Evolutionary conservation across 2,113 vertebrate genomes (phyloP).

Genomic region (Jaculus jaculus): DNA sequence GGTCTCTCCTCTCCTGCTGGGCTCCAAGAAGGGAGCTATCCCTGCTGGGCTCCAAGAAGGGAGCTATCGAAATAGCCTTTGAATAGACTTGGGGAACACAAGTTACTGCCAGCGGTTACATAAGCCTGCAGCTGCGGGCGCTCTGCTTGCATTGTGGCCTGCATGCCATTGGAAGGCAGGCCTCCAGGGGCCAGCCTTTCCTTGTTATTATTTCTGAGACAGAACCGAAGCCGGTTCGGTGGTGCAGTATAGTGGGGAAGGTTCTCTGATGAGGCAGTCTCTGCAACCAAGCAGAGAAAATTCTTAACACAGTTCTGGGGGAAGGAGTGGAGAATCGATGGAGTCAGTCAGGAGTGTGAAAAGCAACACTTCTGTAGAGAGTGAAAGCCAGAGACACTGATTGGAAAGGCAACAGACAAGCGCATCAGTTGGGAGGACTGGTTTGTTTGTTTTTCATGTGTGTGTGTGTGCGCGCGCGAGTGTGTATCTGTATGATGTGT

Average conservation of each 20-base stretch:
- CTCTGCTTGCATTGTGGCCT: neutral
- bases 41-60: neutral
- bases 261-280: neutral
- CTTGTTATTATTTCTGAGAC: neutral
- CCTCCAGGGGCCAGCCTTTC: constrained; percentile 48
- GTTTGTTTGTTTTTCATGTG: neutral
- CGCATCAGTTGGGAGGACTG: no score
- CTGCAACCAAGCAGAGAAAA: neutral
- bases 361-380: neutral
- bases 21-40: neutral
- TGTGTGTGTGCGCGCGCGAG: no score
- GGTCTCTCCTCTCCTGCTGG: neutral
- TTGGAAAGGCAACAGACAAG: neutral
- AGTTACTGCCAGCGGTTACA: neutral
- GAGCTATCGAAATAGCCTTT: neutral
- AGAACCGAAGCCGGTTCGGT: neutral
- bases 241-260: neutral
- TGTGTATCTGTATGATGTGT: no score
- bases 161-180: neutral
- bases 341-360: neutral
- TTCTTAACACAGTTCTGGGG: neutral
- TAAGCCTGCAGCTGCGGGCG: neutral
- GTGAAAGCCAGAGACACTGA: neutral
- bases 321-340: neutral
- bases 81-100: neutral